Evolutionary conservation across 2,113 vertebrate genomes (phyloP), one percentile per base, ranked within the genome.

Genomic region (Narcine bancroftii): DNA sequence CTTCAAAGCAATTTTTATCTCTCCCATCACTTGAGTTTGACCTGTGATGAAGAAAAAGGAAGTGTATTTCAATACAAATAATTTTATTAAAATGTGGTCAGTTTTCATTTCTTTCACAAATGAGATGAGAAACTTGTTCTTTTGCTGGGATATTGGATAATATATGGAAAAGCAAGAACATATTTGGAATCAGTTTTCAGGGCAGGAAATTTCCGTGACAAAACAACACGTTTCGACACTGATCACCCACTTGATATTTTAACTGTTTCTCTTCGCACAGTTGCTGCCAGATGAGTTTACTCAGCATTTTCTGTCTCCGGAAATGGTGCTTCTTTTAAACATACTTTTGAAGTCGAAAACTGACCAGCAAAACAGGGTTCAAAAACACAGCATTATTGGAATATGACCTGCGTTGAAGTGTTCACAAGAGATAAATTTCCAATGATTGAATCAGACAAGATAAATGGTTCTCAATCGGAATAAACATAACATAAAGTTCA

Each of bases 1-100:
- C 95, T 99, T 99, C 93, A 99, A 93, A 75, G 98, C 98, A 93
- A 99, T 97, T 95, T 99, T 99, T 93, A 99, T 99, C 96, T 99
- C 99, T 92, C 99, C 99, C 96, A 99, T 98, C 72, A 99, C 96
- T 93, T 99, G 98, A 92, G 97, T 98, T 96, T 98, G 98, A 93
- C 95, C 97, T 98, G 45, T 71, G 93, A 3, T 95, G 94, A 95
- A 92, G 3, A 71, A 93, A 11, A n/a, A 92, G 72, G 7, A 92
- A 92, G 36, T 29, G 76, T 65, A 92, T 92, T 53, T 60, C 50
- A 92, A 45, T 36, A n/a, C 50, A 85, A 92, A 33, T 92, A n/a
- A 45, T 29, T 79, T 42, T 45, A 79, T 11, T 79, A 10, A 42
- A 79, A 79, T 79, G 24, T 24, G 45, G 42, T 47, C 76, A 45